phyloP scores from a whole-genome alignment of 2,797 vertebrate species.

The Danio aesculapii region DNA sequence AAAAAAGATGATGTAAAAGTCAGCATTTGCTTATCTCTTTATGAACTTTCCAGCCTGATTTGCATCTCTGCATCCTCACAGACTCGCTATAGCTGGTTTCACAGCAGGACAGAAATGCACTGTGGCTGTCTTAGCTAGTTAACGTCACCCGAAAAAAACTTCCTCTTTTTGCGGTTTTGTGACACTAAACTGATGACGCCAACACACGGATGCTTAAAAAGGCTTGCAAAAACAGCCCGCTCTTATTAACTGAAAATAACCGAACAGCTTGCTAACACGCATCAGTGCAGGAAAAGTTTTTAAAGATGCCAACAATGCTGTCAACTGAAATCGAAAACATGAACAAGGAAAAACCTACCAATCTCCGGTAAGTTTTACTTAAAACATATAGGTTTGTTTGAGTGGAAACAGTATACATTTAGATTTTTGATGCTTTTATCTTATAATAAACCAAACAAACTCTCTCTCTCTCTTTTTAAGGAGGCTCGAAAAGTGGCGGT shows the following conservation, averaged over 20 bases:
- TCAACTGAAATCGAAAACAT: constrained; percentile 68
- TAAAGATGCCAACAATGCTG: constrained; percentile 69
- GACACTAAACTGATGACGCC: constrained; percentile 63
- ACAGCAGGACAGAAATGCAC: constrained; percentile 17
- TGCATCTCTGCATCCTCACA: constrained; percentile 73
- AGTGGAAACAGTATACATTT: not conserved
- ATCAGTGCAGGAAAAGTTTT: not conserved
- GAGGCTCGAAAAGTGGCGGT: constrained; percentile 50
- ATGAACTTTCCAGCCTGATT: constrained; percentile 73
- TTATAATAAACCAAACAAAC: not conserved
- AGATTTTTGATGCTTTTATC: not conserved
- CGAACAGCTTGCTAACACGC: not conserved
- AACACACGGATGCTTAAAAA: constrained; percentile 47
- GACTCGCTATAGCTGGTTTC: constrained; percentile 30
- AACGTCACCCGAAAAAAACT: constrained; percentile 73
- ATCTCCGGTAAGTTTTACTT: constrained; percentile 56
- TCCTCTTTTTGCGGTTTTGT: constrained; percentile 80
- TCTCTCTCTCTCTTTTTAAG: constrained; percentile 15
- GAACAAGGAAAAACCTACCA: constrained; percentile 68
- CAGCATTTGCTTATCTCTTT: constrained; percentile 75
- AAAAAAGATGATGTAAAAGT: constrained; percentile 43
- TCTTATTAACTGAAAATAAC: constrained; percentile 32
- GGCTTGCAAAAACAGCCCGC: constrained; percentile 31
- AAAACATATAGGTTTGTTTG: not conserved
- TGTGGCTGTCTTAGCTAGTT: constrained; percentile 31